Conservation (phyloP, 23 tunicate species). For the Styela plicata region DNA sequence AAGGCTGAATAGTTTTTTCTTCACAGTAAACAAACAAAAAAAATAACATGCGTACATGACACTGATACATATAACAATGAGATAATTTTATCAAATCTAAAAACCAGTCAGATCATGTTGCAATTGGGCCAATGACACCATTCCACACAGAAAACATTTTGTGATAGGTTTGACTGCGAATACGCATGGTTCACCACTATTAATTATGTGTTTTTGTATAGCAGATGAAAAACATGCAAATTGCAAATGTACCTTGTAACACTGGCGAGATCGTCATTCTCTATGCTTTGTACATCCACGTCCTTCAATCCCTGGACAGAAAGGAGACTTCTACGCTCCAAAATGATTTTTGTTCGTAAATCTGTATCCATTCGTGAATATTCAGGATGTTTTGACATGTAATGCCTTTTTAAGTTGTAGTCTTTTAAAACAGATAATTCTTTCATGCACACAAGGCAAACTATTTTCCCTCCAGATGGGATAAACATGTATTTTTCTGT, state of each 20-base stretch:
- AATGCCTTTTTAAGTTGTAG: conserved; percentile 31
- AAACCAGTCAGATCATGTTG: too few relatives aligned
- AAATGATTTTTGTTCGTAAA: not conserved
- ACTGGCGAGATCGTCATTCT: not conserved
- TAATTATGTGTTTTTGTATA: not conserved
- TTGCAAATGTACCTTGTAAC: not conserved
- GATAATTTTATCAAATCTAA: too few relatives aligned
- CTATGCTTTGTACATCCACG: not conserved
- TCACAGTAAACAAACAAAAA: too few relatives aligned
- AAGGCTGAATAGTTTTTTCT: too few relatives aligned
- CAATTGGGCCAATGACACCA: too few relatives aligned
- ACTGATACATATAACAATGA: too few relatives aligned
- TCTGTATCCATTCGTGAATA: not conserved
- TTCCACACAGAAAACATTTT: too few relatives aligned
- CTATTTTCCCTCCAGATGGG: conserved; percentile 22
- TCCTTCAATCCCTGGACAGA: not conserved
- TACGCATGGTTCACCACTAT: not conserved
- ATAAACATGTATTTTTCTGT: conserved; percentile 25
- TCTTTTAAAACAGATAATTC: conserved; percentile 26
- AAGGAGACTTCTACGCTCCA: not conserved
- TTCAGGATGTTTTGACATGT: conserved; percentile 20
- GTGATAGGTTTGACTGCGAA: too few relatives aligned
- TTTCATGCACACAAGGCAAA: conserved; percentile 26
- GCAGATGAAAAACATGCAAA: too few relatives aligned
- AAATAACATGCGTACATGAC: too few relatives aligned